A percentile compares a stretch with the other conserved stretches of the same genome.
Conservation (phyloP, 2,113 vertebrate species). For the Morone chrysops region DNA sequence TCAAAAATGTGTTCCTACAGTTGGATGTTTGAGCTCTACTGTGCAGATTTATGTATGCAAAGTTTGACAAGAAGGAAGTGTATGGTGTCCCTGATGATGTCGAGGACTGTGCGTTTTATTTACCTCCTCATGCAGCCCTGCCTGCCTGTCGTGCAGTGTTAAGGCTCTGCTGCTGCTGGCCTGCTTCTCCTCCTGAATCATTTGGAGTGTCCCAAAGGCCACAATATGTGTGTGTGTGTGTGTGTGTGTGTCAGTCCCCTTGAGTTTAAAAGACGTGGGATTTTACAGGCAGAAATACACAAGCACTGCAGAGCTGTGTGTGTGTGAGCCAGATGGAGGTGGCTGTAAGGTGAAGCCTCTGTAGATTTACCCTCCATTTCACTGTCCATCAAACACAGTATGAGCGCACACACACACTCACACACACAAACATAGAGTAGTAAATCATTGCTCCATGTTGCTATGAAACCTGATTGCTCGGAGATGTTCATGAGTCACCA, state of each 20-base stretch:
- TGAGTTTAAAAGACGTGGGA: slow-evolving; percentile 39
- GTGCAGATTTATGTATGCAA: no score
- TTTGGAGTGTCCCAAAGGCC: slow-evolving; percentile 28
- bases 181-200: slow-evolving; percentile 19
- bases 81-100: background rate
- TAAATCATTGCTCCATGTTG: background rate
- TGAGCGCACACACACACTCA: slow-evolving; percentile 4
- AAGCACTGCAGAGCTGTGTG: slow-evolving; percentile 25
- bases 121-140: slow-evolving; percentile 3
- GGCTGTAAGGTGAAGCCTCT: slow-evolving; percentile 60
- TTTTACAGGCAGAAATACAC: slow-evolving; percentile 22
- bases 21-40: no score
- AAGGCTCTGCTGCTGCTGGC: background rate
- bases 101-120: background rate
- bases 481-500: no score
- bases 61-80: no score
- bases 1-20: no score
- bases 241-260: slow-evolving; percentile 22
- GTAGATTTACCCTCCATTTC: slow-evolving; percentile 64
- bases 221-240: slow-evolving; percentile 31
- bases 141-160: slow-evolving; percentile 1
- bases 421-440: background rate
- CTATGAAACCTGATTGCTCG: background rate
- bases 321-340: slow-evolving; percentile 49
- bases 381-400: slow-evolving; percentile 49